phyloP scores from a whole-genome alignment of 1,140 invertebrate genomes.

The Pseudomyrmex flavicornis region DNA sequence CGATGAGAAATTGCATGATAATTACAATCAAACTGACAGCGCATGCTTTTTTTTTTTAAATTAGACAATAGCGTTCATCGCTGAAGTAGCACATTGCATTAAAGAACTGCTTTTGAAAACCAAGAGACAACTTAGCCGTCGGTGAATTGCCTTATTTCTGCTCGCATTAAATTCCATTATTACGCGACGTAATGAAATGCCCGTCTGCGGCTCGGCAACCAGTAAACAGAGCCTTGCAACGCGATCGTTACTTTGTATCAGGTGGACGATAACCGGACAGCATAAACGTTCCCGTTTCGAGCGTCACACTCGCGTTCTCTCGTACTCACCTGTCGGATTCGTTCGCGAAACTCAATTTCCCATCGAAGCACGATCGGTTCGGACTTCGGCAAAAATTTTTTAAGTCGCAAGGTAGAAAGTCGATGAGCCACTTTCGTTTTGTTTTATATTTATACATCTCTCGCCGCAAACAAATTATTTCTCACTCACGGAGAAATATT shows the following conservation, averaged over 20 bases:
- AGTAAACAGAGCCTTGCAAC: slow-evolving; percentile 48
- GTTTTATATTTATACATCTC: too few species aligned
- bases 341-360: slow-evolving; percentile 51
- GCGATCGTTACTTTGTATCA: slow-evolving; percentile 60
- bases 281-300: slow-evolving; percentile 42
- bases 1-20: neutral
- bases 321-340: slow-evolving; percentile 66
- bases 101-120: neutral
- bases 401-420: slow-evolving; percentile 21
- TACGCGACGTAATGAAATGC: slow-evolving; percentile 17
- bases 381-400: slow-evolving; percentile 32
- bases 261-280: slow-evolving; percentile 55
- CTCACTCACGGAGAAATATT: neutral
- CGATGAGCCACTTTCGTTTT: slow-evolving; percentile 1
- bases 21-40: neutral
- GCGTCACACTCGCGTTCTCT: slow-evolving; percentile 38
- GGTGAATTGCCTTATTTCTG: neutral
- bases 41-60: neutral
- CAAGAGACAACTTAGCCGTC: neutral
- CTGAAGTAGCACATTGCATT: neutral
- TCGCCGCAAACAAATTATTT: neutral
- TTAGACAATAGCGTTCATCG: neutral
- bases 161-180: slow-evolving; percentile 36
- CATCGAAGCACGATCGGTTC: slow-evolving; percentile 48
- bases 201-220: neutral